These are phyloP conservation scores for Cercopithecus mona DNA, from an alignment of 2,113 vertebrate genomes.

Conservation along the genomic window DNA sequence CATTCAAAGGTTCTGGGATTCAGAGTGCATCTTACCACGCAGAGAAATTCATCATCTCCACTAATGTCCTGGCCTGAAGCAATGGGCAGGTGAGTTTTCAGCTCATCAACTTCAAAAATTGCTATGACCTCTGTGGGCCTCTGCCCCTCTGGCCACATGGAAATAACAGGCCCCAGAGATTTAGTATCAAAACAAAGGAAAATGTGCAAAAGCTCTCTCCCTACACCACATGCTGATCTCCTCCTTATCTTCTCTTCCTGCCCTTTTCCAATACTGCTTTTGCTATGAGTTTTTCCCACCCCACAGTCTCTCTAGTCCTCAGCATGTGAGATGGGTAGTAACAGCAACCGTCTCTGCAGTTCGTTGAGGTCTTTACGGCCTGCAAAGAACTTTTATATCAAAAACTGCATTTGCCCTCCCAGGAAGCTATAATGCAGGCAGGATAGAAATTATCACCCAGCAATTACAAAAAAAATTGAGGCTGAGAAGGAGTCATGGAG, in stretches of 20 bases:
- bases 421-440: not conserved
- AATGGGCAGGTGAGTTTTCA: conserved; percentile 55
- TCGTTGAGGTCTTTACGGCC: not conserved
- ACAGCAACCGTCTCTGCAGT: not conserved
- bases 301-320: not conserved
- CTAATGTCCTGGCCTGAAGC: conserved; percentile 52
- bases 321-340: not conserved
- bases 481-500: not conserved
- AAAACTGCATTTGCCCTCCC: not conserved
- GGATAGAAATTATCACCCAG: not conserved
- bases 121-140: conserved; percentile 38
- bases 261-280: not conserved
- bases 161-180: conserved; percentile 44
- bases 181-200: conserved; percentile 66
- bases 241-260: not conserved
- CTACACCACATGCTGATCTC: not conserved
- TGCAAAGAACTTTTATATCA: not conserved
- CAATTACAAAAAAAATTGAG: not conserved
- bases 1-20: conserved; percentile 20
- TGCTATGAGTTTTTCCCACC: not conserved
- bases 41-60: conserved; percentile 53
- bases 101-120: conserved; percentile 64
- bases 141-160: not conserved
- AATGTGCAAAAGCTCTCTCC: not conserved
- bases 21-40: not conserved